Percentiles rank a stretch among this genome's conserved stretches.
These are phyloP conservation scores for Clivina fossor DNA, from an alignment of 2,888 invertebrate species.

Conservation along the genomic window DNA sequence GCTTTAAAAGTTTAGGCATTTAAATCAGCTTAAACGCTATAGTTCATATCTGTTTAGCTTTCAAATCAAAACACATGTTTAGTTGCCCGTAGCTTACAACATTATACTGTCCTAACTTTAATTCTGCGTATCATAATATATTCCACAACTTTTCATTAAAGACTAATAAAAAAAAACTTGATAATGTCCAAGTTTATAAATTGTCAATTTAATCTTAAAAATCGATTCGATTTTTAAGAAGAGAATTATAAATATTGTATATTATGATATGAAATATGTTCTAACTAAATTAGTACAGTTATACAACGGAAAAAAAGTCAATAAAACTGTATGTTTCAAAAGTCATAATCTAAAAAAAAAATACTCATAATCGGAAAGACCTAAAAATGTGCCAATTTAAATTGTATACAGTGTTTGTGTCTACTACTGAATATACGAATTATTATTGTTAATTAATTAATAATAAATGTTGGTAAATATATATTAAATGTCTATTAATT, in stretches of 20 bases:
- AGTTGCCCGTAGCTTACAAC: constrained; percentile 4
- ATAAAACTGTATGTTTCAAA: constrained; percentile 16
- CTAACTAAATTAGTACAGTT: no score
- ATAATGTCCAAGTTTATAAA: no score
- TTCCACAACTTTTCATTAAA: no score
- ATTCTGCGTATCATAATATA: not conserved
- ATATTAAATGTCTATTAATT: not conserved
- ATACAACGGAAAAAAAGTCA: not conserved
- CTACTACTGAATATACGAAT: constrained; percentile 9
- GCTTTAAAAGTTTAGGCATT: not conserved
- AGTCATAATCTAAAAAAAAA: constrained; percentile 1
- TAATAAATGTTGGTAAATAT: not conserved
- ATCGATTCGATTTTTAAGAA: no score
- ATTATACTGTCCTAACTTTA: not conserved
- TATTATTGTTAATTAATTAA: constrained; percentile 7
- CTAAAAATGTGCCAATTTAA: constrained; percentile 18
- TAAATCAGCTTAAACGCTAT: constrained; percentile 15
- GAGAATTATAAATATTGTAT: no score
- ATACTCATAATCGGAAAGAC: no score
- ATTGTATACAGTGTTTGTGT: constrained; percentile 18
- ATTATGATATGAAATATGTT: no score
- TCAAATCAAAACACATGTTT: constrained; percentile 1
- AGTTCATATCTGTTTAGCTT: constrained; percentile 18
- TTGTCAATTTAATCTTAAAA: no score
- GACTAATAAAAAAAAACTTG: no score